phyloP scores from a whole-genome alignment of 2,113 vertebrate species.

The Calonectris borealis region DNA sequence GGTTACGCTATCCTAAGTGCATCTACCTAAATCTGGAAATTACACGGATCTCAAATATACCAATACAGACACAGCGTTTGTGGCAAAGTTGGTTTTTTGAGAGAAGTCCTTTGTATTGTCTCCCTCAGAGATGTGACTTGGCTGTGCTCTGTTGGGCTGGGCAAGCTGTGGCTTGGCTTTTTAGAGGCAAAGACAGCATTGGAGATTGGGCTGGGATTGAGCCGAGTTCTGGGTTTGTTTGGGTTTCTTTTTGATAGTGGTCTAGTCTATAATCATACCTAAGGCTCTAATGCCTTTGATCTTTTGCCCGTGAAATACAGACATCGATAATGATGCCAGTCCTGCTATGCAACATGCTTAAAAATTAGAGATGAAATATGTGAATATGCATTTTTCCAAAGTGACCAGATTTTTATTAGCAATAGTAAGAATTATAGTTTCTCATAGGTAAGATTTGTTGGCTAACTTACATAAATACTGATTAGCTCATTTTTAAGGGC shows the following conservation, averaged over 20 bases:
- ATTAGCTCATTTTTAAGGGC: not conserved
- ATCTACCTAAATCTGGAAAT: not conserved
- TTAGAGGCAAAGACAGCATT: not conserved
- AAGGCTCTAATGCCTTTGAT: not conserved
- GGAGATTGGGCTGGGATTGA: not conserved
- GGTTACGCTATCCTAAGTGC: not conserved
- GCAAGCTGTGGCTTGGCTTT: not conserved
- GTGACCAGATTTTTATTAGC: not conserved
- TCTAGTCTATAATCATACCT: not conserved
- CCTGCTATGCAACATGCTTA: not conserved
- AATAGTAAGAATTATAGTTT: not conserved
- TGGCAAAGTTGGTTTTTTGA: not conserved
- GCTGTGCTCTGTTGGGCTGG: not conserved
- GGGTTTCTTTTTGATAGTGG: not conserved
- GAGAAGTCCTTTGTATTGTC: not conserved
- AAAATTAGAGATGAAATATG: not conserved
- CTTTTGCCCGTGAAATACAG: not conserved
- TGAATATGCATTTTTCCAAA: not conserved
- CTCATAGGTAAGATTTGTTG: not conserved
- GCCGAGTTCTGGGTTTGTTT: not conserved
- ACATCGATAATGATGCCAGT: not conserved
- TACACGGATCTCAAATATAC: not conserved
- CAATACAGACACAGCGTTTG: not conserved
- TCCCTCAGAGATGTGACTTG: not conserved
- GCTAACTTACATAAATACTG: not conserved